phyloP scores from a whole-genome alignment of 2,888 invertebrate genomes.

The Ceramica pisi region DNA sequence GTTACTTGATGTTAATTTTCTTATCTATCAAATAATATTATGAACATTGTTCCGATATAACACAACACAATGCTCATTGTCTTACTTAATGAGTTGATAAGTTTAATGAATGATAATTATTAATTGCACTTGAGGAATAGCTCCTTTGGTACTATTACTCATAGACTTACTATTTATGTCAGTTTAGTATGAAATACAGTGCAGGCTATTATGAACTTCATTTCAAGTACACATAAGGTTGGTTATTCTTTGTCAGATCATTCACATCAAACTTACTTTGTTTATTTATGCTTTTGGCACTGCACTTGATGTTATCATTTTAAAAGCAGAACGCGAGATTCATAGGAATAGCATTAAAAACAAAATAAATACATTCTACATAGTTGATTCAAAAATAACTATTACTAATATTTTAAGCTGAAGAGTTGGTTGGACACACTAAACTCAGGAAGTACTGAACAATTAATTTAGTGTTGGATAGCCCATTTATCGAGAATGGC shows the following conservation, averaged over 20 bases:
- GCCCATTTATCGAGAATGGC: too few species aligned
- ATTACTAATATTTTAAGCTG: too few species aligned
- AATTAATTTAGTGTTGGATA: too few species aligned
- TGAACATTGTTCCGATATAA: slow-evolving; percentile 33
- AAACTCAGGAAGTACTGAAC: too few species aligned
- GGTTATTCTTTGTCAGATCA: neutral
- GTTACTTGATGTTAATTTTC: slow-evolving; percentile 10
- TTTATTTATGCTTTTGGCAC: slow-evolving; percentile 3
- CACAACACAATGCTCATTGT: slow-evolving; percentile 60
- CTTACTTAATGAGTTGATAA: slow-evolving; percentile 61
- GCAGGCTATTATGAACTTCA: slow-evolving; percentile 5
- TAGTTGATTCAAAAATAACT: neutral
- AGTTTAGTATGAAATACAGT: neutral
- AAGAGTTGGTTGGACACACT: too few species aligned
- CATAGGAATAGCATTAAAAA: neutral
- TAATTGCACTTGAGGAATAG: slow-evolving; percentile 40
- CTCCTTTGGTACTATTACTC: slow-evolving; percentile 38
- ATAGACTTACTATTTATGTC: slow-evolving; percentile 16
- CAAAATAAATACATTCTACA: neutral
- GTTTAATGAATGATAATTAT: slow-evolving; percentile 53
- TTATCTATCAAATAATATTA: slow-evolving; percentile 40
- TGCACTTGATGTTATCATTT: neutral
- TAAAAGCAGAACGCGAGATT: neutral
- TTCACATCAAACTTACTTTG: slow-evolving; percentile 5
- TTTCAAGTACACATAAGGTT: neutral